These are phyloP conservation scores for Eptesicus fuscus DNA, from an alignment of 2,113 vertebrate genomes.

Conservation along the genomic window DNA sequence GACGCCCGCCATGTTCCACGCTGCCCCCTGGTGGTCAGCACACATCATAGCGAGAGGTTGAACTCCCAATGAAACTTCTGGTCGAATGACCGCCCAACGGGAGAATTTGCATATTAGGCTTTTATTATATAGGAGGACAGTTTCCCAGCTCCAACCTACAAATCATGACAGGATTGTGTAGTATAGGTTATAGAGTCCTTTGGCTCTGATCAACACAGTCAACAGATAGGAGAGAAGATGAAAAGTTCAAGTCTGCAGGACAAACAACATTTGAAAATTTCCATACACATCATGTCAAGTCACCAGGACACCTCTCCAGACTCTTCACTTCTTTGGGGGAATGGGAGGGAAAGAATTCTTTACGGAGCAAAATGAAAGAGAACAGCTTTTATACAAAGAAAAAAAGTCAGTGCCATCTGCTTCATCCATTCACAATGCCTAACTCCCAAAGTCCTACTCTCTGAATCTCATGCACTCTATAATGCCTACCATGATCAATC, in stretches of 20 bases:
- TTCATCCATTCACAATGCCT: neutral
- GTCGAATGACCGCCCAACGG: too few species aligned
- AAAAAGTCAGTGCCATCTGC: neutral
- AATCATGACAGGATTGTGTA: neutral
- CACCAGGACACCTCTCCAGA: conserved; percentile 10
- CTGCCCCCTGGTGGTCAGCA: too few species aligned
- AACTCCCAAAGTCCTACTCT: neutral
- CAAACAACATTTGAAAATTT: conserved; percentile 29
- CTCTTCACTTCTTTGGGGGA: neutral
- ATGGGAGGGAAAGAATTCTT: neutral
- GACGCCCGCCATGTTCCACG: too few species aligned
- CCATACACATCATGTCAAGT: neutral
- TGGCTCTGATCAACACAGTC: neutral
- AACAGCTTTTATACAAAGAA: neutral
- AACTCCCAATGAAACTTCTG: too few species aligned
- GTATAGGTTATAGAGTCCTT: neutral
- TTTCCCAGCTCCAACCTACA: neutral
- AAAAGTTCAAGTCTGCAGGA: conserved; percentile 23
- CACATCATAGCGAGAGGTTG: too few species aligned
- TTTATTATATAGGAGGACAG: neutral
- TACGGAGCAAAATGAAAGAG: conserved; percentile 41
- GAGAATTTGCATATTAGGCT: too few species aligned
- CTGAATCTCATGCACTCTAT: neutral
- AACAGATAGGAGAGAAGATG: conserved; percentile 29
- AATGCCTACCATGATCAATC: neutral